Percentiles rank a stretch among this genome's conserved stretches.
Conservation (phyloP, 2,113 vertebrate species). For the Bucco capensis region DNA sequence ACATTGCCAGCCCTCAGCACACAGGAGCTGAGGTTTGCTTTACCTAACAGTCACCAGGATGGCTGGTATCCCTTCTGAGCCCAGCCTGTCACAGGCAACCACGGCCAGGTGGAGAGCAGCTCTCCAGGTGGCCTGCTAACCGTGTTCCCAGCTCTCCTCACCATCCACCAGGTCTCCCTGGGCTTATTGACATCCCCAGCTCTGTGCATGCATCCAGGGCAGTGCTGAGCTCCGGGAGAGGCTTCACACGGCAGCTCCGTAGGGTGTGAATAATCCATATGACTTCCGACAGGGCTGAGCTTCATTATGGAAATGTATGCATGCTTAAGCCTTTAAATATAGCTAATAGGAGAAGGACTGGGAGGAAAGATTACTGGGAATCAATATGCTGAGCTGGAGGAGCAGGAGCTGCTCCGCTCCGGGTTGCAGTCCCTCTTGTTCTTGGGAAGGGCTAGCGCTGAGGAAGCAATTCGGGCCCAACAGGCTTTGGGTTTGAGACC, state of each 20-base stretch:
- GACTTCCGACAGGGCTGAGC: neutral
- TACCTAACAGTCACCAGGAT: neutral
- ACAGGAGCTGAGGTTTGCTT: neutral
- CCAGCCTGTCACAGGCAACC: neutral
- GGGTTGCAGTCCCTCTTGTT: fast-evolving
- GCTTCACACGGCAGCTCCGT: neutral
- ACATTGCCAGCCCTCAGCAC: neutral
- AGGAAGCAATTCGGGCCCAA: neutral
- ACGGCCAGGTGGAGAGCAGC: conserved; percentile 1
- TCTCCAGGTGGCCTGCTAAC: conserved; percentile 6
- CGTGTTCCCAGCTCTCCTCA: conserved; percentile 12
- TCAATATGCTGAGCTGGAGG: neutral
- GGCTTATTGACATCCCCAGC: neutral
- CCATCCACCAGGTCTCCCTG: neutral
- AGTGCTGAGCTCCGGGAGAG: fast-evolving
- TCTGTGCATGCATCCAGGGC: fast-evolving
- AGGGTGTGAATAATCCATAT: neutral
- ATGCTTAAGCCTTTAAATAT: conserved; percentile 5
- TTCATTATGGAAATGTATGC: conserved; percentile 42
- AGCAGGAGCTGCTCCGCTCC: neutral
- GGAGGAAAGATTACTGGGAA: neutral
- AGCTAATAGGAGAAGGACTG: conserved; percentile 2
- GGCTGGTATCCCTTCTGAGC: conserved; percentile 23
- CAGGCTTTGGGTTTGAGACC: neutral
- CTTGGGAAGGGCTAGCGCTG: neutral